A percentile compares a stretch with the other conserved stretches of the same genome.
These are phyloP conservation scores for Anthonomus grandis DNA, from an alignment of 1,140 invertebrate species.

Conservation along the genomic window DNA sequence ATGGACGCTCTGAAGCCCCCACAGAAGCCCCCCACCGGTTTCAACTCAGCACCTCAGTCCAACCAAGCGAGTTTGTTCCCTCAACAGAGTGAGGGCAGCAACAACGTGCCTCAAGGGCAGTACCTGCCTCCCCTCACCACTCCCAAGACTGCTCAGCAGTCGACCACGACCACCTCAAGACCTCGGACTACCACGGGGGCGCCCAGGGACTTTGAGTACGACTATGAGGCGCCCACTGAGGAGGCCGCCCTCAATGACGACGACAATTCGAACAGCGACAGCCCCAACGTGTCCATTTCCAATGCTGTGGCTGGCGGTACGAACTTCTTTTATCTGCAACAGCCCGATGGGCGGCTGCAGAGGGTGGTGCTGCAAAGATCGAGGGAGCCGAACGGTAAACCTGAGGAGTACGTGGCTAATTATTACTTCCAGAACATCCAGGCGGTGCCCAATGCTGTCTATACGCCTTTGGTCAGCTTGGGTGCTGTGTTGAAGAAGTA, in stretches of 20 bases:
- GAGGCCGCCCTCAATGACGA: no score
- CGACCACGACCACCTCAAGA: background rate
- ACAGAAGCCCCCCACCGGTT: constrained; percentile 8
- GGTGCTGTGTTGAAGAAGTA: no score
- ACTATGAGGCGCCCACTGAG: no score
- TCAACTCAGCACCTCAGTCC: constrained; percentile 12
- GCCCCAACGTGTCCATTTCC: constrained; percentile 27
- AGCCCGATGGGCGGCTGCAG: constrained; percentile 29
- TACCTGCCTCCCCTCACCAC: constrained; percentile 8
- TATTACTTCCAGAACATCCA: constrained; percentile 32
- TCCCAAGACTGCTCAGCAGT: background rate
- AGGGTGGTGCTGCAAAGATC: constrained; percentile 24
- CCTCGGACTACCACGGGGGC: background rate
- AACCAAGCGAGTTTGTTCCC: background rate
- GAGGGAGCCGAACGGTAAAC: constrained; percentile 19
- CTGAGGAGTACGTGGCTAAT: constrained; percentile 29
- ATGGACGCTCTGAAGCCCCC: constrained; percentile 8
- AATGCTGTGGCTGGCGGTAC: constrained; percentile 21
- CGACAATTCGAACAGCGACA: background rate
- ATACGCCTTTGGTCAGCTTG: constrained; percentile 25
- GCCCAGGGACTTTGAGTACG: background rate
- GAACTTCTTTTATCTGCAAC: constrained; percentile 24
- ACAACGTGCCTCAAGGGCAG: background rate
- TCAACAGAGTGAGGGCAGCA: background rate
- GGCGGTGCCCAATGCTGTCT: constrained; percentile 23